Evolutionary conservation across 2,888 invertebrate genomes (phyloP), one percentile per base, ranked within the genome.

Genomic region (Hemaris fuciformis): DNA sequence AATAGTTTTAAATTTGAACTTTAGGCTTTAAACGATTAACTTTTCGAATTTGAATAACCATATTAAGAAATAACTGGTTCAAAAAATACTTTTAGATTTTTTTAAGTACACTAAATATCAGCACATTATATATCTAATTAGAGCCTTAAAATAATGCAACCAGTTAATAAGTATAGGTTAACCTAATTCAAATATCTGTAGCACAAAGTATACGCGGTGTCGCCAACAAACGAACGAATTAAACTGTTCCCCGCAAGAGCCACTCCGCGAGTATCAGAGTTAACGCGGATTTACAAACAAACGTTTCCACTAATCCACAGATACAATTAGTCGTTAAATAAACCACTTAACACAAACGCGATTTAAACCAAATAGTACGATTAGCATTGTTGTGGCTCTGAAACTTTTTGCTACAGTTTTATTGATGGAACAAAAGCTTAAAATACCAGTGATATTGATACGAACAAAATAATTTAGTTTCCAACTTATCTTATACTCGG

Each of bases 321-420:
- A 87, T 84, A 81, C 85, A 87, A 89, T 89, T 88, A 88, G 79
- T 72, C 77, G 78, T 74, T 85, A 83, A 82, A 77, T 84, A 85
- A 89, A 87, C 88, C 88, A 87, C 85, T 89, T 89, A 87, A 79
- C 79, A 77, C 74, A 84, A 84, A 81, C 76, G 73, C 81, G 77
- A 81, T 81, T 85, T 79, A 71, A 74, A 82, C 73, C 73, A 77
- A 74, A 72, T 60, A 75, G 64, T n/a, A 72, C 63, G 84, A 71
- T 70, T 53, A 53, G 18, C 18, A 27, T 18, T 18, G 27, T 46
- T 25, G n/a, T 27, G 53, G 53, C 53, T 77, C 69, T 70, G 74
- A 83, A 86, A 83, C 70, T 83, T 79, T 60, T 60, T 34, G 15
- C 22, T 25, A 1, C 25, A 5, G 31, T 57, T 7, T 22, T 22